These are phyloP conservation scores for Romanogobio albipinnatus DNA, from an alignment of 2,113 vertebrate species.

Conservation along the genomic window DNA sequence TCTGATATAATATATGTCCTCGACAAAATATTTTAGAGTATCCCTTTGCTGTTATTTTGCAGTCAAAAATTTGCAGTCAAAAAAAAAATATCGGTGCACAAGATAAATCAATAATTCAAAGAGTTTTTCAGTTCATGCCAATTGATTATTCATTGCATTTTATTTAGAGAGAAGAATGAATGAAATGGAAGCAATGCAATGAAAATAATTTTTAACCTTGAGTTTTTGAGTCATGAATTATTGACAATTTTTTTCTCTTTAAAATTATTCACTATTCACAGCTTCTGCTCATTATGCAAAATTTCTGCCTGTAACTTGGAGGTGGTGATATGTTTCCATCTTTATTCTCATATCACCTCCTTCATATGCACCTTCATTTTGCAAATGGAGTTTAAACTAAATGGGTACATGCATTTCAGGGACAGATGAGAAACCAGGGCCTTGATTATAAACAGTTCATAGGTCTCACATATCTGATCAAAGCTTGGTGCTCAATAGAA, in stretches of 20 bases:
- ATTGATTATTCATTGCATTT: constrained; percentile 29
- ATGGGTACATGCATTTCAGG: not conserved
- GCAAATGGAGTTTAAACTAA: not conserved
- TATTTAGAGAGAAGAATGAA: not conserved
- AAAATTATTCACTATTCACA: constrained; percentile 29
- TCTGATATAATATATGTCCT: not conserved
- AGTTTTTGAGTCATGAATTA: constrained; percentile 25
- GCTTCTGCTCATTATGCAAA: constrained; percentile 28
- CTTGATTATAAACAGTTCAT: constrained; percentile 10
- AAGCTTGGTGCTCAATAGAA: constrained; percentile 6
- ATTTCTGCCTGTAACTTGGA: not conserved
- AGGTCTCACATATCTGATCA: not conserved
- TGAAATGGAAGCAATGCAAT: not conserved
- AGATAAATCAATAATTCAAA: constrained; percentile 21
- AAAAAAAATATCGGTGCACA: not conserved
- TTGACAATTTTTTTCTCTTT: not conserved
- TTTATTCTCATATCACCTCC: constrained; percentile 17
- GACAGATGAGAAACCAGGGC: not conserved
- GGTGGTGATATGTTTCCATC: not conserved
- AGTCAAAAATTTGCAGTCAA: not conserved
- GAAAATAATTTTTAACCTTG: not conserved
- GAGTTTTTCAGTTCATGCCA: not conserved
- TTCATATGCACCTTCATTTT: not conserved
- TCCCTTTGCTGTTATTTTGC: not conserved
- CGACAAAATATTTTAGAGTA: not conserved